Base-by-base conservation (phyloP, 2,113 vertebrate species). In the Apteryx mantelli region DNA sequence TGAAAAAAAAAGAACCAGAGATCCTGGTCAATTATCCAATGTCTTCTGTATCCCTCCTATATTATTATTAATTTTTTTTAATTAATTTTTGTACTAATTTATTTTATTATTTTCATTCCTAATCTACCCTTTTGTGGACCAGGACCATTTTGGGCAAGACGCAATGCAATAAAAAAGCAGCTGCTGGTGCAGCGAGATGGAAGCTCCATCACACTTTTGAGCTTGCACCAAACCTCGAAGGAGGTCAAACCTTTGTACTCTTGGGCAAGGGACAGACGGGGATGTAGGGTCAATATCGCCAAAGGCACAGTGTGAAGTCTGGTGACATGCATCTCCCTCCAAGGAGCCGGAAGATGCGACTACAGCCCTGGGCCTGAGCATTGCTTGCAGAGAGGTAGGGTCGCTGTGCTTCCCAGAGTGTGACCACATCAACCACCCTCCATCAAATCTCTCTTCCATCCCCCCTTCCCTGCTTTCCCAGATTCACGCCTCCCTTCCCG, bases 401-500 rank as follows among this genome's bases (percentile, higher is more conserved):
- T 38, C 25, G 34, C 56, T 17, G 32, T 19, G 56, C 30, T 60
- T 60, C 56, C 56, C 30, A 5, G 56, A 3, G 7, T 10, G 9
- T 58, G 56, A 32, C 30, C 11, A 30, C 56, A 58, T 19, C 56
- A 58, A 11, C 17, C 56, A 58, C 28, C 28, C 56, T 34, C 56
- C 56, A 19, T 19, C 56, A 7, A 9, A 17, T 19, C 17, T 58
- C 56, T 34, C 56, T 60, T 32, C 55, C 55, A 10, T 28, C 55
- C 10, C 55, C 16, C 38, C 28, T n/a, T 9, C 63, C 18, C 12
- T 70, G 34, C 66, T 63, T 61, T 3, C 5, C 77, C 30, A 1
- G 0, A 0, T 20, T 40, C 50, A 71, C 1, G 0, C 3, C 4
- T 55, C 69, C 65, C 20, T 60, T 22, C 68, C 56, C 38, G 26